These are phyloP conservation scores for Alviniconcha marisindica DNA, from an alignment of 1,140 invertebrate species.

Conservation along the genomic window DNA sequence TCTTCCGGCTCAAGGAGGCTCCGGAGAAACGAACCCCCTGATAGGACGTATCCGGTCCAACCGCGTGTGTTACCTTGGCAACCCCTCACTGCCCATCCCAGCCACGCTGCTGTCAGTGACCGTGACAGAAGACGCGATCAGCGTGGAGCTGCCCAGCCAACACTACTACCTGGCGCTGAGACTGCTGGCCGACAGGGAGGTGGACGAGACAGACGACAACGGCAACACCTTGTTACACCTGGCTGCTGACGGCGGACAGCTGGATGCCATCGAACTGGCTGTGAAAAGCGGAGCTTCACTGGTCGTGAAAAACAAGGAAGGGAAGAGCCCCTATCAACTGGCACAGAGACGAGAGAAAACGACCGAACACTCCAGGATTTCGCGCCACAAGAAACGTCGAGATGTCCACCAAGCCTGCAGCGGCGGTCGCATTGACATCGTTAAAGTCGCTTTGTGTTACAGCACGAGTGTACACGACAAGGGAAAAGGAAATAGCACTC, in stretches of 20 bases:
- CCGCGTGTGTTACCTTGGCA: neutral
- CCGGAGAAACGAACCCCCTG: neutral
- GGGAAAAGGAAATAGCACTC: neutral
- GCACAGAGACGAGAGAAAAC: neutral
- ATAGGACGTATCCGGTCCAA: neutral
- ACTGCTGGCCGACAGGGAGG: constrained; percentile 17
- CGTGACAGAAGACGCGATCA: neutral
- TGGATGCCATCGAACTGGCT: neutral
- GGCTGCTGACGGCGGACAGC: neutral
- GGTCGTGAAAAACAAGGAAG: neutral
- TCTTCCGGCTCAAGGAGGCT: neutral
- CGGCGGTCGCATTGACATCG: neutral
- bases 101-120: neutral
- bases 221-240: constrained; percentile 27
- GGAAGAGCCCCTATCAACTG: neutral
- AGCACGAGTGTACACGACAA: neutral
- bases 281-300: constrained; percentile 14
- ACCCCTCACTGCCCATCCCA: constrained; percentile 9
- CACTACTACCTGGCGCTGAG: constrained; percentile 6
- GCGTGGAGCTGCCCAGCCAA: neutral
- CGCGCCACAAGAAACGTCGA: neutral
- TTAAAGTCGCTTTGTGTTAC: constrained; percentile 9
- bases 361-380: neutral
- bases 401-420: neutral
- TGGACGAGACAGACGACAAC: constrained; percentile 4